Percentiles rank a stretch among this genome's conserved stretches.
These are phyloP conservation scores for Callipepla californica DNA, from an alignment of 2,113 vertebrate species.

Conservation along the genomic window DNA sequence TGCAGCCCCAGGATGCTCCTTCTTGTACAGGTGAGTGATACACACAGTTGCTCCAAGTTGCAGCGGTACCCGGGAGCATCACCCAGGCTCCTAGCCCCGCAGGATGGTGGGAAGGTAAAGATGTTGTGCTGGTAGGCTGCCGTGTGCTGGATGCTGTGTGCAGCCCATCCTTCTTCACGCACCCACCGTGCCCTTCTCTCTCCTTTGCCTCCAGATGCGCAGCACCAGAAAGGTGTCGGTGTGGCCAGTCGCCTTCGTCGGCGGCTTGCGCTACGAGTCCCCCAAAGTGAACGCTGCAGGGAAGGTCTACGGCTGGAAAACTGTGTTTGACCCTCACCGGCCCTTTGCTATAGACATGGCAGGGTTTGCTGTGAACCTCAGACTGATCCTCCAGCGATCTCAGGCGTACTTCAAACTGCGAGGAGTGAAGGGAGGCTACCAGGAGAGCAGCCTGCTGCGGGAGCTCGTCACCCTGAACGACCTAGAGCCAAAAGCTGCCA, in stretches of 20 bases:
- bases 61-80: neutral
- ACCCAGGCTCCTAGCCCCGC: neutral
- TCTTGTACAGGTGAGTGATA: neutral
- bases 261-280: slow-evolving; percentile 95
- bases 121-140: neutral
- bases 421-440: slow-evolving; percentile 96
- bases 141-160: accelerated
- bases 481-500: slow-evolving; percentile 97
- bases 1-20: neutral
- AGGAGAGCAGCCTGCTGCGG: slow-evolving; percentile 96
- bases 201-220: slow-evolving; percentile 85
- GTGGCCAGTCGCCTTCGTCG: slow-evolving; percentile 97
- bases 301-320: slow-evolving; percentile 98
- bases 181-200: neutral
- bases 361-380: slow-evolving; percentile 94
- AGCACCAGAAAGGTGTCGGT: slow-evolving; percentile 94
- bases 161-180: neutral
- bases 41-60: neutral
- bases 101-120: neutral
- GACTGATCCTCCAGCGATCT: slow-evolving; percentile 93
- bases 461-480: slow-evolving; percentile 95
- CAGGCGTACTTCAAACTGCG: slow-evolving; percentile 98
- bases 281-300: slow-evolving; percentile 95
- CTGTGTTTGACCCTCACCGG: slow-evolving; percentile 95
- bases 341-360: slow-evolving; percentile 99